Evolutionary conservation across 1,140 invertebrate species (phyloP).

Genomic region (Drosophila orena): DNA sequence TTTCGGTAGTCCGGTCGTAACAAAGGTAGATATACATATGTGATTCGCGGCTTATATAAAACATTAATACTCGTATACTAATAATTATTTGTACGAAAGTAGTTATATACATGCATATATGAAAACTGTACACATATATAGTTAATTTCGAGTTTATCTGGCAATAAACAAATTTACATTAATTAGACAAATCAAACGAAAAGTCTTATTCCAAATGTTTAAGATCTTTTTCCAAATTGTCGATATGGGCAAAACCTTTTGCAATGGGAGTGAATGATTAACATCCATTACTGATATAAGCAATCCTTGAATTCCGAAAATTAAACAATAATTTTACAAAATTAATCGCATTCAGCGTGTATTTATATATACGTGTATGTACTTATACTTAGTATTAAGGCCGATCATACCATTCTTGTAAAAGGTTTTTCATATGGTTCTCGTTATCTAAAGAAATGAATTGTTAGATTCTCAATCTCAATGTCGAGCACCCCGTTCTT

Average conservation of each 20-base stretch:
- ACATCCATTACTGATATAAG: no score
- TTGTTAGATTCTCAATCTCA: constrained; percentile 11
- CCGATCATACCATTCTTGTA: no score
- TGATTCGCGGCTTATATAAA: constrained; percentile 61
- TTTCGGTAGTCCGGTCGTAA: constrained; percentile 25
- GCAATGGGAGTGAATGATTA: no score
- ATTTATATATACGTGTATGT: no score
- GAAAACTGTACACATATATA: constrained; percentile 44
- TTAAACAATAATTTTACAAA: no score
- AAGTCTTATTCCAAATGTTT: not conserved
- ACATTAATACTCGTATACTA: constrained; percentile 3
- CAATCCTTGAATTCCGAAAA: no score
- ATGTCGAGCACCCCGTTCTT: constrained; percentile 38
- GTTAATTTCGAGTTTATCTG: constrained; percentile 55
- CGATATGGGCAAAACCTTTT: no score
- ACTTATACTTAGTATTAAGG: no score
- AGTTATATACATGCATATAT: constrained; percentile 18
- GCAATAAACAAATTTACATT: constrained; percentile 52
- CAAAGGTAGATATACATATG: constrained; percentile 43
- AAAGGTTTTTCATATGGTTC: no score
- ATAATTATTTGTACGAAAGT: constrained; percentile 32
- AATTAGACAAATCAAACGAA: constrained; percentile 23
- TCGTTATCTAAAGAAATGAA: not conserved
- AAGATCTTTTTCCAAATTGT: no score
- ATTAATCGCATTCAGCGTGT: no score